Evolutionary conservation across 2,113 vertebrate genomes (phyloP).

Genomic region (Sigmodon hispidus): DNA sequence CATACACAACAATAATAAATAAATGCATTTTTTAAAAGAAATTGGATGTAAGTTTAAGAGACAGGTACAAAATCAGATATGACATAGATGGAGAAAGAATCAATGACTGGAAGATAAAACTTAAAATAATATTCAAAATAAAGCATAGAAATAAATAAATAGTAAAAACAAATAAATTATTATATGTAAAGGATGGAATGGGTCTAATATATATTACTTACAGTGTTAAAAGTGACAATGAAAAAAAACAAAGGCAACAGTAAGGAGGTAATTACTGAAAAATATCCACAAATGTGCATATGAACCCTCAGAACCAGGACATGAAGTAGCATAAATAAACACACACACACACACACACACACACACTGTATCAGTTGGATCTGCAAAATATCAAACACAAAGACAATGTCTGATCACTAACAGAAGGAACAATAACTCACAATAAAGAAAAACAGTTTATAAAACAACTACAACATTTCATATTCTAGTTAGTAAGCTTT

Average conservation of each 20-base stretch:
- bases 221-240: conserved; percentile 3
- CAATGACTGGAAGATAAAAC: conserved; percentile 56
- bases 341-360: not conserved
- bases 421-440: not conserved
- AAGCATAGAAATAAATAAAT: not conserved
- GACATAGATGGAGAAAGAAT: conserved; percentile 55
- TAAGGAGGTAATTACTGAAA: conserved; percentile 33
- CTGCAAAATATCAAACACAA: not conserved
- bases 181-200: not conserved
- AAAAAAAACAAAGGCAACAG: conserved; percentile 19
- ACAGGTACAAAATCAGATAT: conserved; percentile 15
- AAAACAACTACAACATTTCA: not conserved
- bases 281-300: conserved; percentile 11
- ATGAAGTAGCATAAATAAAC: conserved; percentile 4
- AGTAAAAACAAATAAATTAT: conserved; percentile 51
- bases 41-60: not conserved
- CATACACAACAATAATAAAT: not conserved
- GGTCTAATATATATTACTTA: not conserved
- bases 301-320: not conserved
- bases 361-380: not conserved
- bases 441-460: not conserved
- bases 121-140: conserved; percentile 40
- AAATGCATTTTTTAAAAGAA: not conserved
- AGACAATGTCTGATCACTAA: not conserved
- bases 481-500: no score